Evolutionary conservation across 1,140 invertebrate genomes (phyloP).

Genomic region (Drosophila chauvacae): DNA sequence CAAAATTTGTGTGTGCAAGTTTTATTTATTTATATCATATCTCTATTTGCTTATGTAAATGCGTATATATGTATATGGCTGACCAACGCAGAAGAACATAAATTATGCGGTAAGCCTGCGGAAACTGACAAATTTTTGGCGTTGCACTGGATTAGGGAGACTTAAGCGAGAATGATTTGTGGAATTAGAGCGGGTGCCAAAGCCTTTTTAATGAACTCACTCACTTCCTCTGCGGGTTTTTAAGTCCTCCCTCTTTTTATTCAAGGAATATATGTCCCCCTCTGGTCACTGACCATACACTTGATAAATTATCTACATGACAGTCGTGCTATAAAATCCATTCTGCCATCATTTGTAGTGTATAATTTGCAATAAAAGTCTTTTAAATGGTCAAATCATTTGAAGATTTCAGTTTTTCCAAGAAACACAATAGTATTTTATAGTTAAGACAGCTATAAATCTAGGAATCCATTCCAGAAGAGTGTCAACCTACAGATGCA

Average conservation of each 20-base stretch:
- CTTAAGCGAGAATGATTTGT: constrained; percentile 46
- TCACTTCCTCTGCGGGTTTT: constrained; percentile 13
- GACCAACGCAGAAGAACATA: constrained; percentile 25
- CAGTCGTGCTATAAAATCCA: background rate
- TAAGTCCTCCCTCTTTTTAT: background rate
- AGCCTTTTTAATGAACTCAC: constrained; percentile 44
- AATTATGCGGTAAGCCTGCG: constrained; percentile 42
- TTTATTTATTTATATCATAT: constrained; percentile 31
- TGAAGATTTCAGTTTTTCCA: too few relatives aligned
- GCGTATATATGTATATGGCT: background rate
- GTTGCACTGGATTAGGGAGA: constrained; percentile 42
- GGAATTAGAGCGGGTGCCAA: constrained; percentile 33
- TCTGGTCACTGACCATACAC: background rate
- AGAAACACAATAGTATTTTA: background rate
- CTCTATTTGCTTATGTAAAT: constrained; percentile 23
- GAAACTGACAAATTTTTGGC: constrained; percentile 50
- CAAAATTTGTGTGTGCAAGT: background rate
- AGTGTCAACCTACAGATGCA: background rate
- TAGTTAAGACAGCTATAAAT: background rate
- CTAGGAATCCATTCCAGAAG: background rate
- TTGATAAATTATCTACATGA: constrained; percentile 29
- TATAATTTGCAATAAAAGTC: too few relatives aligned
- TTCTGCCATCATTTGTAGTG: background rate
- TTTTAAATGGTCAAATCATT: too few relatives aligned
- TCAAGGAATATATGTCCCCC: background rate